Conservation (phyloP, 2,888 invertebrate genomes). For the Pardosa pseudoannulata region DNA sequence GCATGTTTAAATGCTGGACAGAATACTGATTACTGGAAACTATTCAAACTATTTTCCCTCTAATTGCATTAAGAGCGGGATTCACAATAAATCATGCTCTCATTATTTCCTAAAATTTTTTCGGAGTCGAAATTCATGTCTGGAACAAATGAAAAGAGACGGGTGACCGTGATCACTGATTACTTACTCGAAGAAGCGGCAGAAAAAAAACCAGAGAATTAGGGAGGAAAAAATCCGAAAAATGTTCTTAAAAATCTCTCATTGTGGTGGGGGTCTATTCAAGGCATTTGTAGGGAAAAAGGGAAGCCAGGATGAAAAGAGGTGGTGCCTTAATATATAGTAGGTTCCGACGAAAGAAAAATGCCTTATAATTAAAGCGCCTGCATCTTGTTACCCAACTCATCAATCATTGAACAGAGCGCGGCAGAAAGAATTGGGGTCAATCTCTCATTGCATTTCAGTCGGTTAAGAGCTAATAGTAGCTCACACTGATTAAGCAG, state of each 20-base stretch:
- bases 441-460: constrained; percentile 63
- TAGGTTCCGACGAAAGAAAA: constrained; percentile 67
- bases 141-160: constrained; percentile 27
- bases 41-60: constrained; percentile 50
- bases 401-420: constrained; percentile 67
- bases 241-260: constrained; percentile 61
- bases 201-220: constrained; percentile 34
- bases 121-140: constrained; percentile 36
- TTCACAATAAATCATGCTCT: constrained; percentile 44
- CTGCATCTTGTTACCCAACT: constrained; percentile 70
- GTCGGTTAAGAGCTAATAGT: constrained; percentile 13
- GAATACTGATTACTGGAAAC: constrained; percentile 31
- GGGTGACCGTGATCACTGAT: constrained; percentile 37
- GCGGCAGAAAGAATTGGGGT: constrained; percentile 62
- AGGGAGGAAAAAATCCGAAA: constrained; percentile 46
- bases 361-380: constrained; percentile 71
- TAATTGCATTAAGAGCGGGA: constrained; percentile 43
- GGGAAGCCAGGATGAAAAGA: constrained; percentile 50
- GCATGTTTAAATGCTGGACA: constrained; percentile 25
- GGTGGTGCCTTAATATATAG: constrained; percentile 65
- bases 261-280: constrained; percentile 61
- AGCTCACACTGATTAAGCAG: neutral
- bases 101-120: constrained; percentile 38
- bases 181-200: constrained; percentile 35
- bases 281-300: constrained; percentile 55